Evolutionary conservation across 2,113 vertebrate genomes (phyloP), one percentile per base, ranked within the genome.

Genomic region (Vidua macroura): DNA sequence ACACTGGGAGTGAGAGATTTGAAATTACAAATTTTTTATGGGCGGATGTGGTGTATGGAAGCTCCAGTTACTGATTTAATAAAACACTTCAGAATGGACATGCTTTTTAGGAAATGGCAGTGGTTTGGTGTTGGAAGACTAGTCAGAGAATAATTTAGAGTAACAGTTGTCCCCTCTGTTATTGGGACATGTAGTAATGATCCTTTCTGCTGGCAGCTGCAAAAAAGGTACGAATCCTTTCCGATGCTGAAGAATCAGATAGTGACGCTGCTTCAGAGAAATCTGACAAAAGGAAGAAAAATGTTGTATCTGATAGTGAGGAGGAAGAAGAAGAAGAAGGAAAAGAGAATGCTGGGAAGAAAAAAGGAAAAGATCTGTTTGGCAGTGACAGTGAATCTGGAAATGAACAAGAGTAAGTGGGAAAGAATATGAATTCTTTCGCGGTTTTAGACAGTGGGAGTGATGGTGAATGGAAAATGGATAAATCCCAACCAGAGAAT

Each of bases 371-470:
- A 81, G 98, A 98, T 74, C 96, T 99, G 22, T 99, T 99, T 73
- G 99, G 99, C 66, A 99, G 99, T 77, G 99, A 99, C 92, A 99
- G 99, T 80, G 99, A 99, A 31, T 99, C 99, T 1, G 99, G 98
- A 24, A 98, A 99, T 84, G 98, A 98, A 44, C 99, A 99, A 96
- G 99, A 99, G 99, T 99, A 97, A 99, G 99, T 98, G 83, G 9
- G 0, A 78, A 69, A n/a, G 41, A 63, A 23, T 83, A 4, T 46
- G 4, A 78, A 31, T 94, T 92, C 53, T 56, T 44, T 73, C 0
- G 27, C 58, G 44, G 11, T 68, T 91, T 59, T 13, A 51, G 14
- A 23, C 55, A n/a, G 23, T 64, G 58, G 55, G 55, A 51, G 31
- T 88, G 53, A 9, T 56, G 1, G 4, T 43, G n/a, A 89, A 46